These are phyloP conservation scores for Orientallactaga sibirica DNA, from an alignment of 2,797 vertebrate genomes.

Conservation along the genomic window DNA sequence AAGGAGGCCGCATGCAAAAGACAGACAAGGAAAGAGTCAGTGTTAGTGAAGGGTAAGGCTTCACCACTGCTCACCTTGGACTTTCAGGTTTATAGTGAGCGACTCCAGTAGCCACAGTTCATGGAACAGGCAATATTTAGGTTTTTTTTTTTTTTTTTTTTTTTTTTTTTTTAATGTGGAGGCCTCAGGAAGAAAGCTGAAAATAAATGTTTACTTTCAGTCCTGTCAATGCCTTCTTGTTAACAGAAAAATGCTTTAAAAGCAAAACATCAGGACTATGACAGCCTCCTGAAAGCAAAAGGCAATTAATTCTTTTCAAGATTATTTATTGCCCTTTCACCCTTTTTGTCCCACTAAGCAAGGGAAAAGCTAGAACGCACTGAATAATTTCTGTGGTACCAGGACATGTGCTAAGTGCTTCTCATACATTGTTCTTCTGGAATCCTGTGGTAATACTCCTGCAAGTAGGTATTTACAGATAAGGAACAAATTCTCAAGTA, in stretches of 20 bases:
- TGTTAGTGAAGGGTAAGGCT: neutral
- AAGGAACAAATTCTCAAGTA: neutral
- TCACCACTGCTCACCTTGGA: neutral
- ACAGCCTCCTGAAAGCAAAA: conserved; percentile 32
- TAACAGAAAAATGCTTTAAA: conserved; percentile 6
- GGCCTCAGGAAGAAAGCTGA: neutral
- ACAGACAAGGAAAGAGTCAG: neutral
- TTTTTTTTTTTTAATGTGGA: neutral
- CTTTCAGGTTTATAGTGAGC: neutral
- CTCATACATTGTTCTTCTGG: neutral
- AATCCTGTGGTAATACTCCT: neutral
- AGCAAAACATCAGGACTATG: neutral
- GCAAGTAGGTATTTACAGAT: neutral
- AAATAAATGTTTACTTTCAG: neutral
- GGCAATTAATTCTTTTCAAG: neutral
- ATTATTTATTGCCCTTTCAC: neutral
- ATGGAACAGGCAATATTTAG: neutral
- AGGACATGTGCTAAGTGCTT: neutral
- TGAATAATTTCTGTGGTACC: neutral
- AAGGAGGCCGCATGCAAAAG: neutral
- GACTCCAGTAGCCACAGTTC: neutral
- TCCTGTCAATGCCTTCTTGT: neutral
- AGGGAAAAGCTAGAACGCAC: neutral
- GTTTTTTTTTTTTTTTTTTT: no score
- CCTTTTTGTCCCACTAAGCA: neutral